A percentile compares a stretch with the other conserved stretches of the same genome.
phyloP scores from a whole-genome alignment of 2,113 vertebrate genomes.

The Pelecanoides urinatrix region DNA sequence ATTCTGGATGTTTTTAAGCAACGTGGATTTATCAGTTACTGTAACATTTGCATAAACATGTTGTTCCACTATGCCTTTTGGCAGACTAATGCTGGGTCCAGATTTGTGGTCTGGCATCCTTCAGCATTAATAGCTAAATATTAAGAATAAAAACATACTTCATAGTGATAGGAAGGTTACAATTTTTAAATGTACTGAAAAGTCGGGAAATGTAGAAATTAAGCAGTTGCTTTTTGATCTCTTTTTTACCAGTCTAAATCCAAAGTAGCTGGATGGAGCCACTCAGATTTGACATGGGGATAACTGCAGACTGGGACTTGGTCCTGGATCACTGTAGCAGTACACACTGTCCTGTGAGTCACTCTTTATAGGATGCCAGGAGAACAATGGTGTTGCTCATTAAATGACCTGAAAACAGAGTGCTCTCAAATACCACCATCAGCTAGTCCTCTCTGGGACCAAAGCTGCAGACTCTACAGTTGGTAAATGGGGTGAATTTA shows the following conservation, averaged over 20 bases:
- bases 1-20: not conserved
- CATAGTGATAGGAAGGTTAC: not conserved
- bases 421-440: not conserved
- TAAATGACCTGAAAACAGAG: not conserved
- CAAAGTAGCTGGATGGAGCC: not conserved
- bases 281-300: not conserved
- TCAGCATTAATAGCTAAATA: not conserved
- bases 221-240: not conserved
- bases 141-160: not conserved
- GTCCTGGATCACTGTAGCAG: not conserved
- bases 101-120: constrained; percentile 6
- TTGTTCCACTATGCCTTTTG: not conserved
- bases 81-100: not conserved
- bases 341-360: not conserved
- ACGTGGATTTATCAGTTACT: not conserved
- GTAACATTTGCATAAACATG: not conserved
- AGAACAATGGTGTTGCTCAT: not conserved
- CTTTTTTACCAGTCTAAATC: not conserved
- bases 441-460: not conserved
- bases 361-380: not conserved
- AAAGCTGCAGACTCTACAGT: not conserved
- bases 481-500: not conserved
- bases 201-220: not conserved
- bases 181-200: not conserved
- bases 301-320: not conserved